Base-by-base conservation (phyloP, 1,140 invertebrate species). In the Drosophila sproati region DNA sequence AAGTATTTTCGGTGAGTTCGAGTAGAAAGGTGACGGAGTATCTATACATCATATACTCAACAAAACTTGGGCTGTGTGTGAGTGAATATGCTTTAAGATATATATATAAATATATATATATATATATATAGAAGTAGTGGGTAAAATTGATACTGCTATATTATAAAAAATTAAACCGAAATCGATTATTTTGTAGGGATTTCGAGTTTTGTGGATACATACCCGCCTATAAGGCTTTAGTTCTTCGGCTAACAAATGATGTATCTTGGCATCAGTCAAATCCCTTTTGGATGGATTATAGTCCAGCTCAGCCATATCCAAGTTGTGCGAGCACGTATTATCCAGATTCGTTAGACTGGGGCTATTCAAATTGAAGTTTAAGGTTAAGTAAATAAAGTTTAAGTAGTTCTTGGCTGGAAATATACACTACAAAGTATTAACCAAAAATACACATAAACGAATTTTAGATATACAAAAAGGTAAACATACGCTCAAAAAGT, bases 231-330 rank as follows among this genome's bases (percentile, higher is more conserved):
- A 96, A 6, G 98, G 97, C 93, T 97, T 97, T 62, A 98, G 94
- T 93, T 98, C 97, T 93, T 98, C 97, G 5, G 97, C 96, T 10
- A 99, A 93, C 39, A 99, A 94, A 93, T 98, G 98, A 93, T 99
- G 98, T 75, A 98, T 98, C 92, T 95, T 97, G 6, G 97, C 97
- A 93, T 98, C 98, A 3, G 97, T 98, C 56, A 98, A 93, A 93
- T 98, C 97, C 92, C 97, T 97, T 88, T 96, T 97, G 43, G 96
- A 97, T 59, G 97, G 97, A 94, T 97, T 98, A 91, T 98, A 98
- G 91, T 98, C 97, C 79, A 98, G 93, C 90, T 98, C 97, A 92
- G 97, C 97, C 94, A 98, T 96, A 91, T 99, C 98, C 78, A 98
- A 95, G 93, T 98, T 98, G 95, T 97, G 97, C 2, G 95, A 96